Percentiles rank a stretch among this genome's conserved stretches.
phyloP scores from a whole-genome alignment of 1,140 invertebrate genomes.

The Zaprionus inermis region DNA sequence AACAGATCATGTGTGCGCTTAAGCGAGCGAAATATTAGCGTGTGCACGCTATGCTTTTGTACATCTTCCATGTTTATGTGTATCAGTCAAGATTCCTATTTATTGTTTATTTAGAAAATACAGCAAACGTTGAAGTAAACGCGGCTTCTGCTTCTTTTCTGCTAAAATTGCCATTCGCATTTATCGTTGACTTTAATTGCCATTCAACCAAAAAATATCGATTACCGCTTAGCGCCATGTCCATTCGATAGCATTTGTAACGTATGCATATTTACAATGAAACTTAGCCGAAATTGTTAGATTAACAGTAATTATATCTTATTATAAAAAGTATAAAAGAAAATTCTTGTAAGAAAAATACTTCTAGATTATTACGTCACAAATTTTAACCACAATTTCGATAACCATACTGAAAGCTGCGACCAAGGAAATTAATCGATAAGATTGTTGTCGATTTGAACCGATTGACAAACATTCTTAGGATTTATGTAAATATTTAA shows the following conservation, averaged over 20 bases:
- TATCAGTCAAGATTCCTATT: not conserved
- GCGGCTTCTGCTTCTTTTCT: constrained; percentile 35
- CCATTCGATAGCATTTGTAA: not conserved
- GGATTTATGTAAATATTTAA: constrained; percentile 7
- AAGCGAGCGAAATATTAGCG: constrained; percentile 97
- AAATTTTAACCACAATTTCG: not conserved
- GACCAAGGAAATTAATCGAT: not conserved
- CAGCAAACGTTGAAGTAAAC: constrained; percentile 32
- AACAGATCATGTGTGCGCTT: constrained; percentile 99
- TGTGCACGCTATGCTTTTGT: constrained; percentile 98
- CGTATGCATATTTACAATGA: not conserved
- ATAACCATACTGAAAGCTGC: not conserved
- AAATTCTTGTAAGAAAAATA: not conserved
- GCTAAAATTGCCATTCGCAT: constrained; percentile 23
- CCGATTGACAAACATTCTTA: not conserved
- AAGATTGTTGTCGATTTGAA: not conserved
- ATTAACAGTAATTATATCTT: not conserved
- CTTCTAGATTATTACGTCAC: constrained; percentile 10
- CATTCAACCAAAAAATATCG: not conserved
- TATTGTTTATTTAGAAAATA: constrained; percentile 25
- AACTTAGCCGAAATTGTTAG: not conserved
- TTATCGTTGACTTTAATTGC: not conserved
- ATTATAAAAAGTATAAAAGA: not conserved
- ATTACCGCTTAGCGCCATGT: constrained; percentile 4
- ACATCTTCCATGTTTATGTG: constrained; percentile 89